Percentiles rank a stretch among this genome's conserved stretches.
These are phyloP conservation scores for Girardia tigrina DNA, from an alignment of 2,888 invertebrate genomes.

Conservation along the genomic window DNA sequence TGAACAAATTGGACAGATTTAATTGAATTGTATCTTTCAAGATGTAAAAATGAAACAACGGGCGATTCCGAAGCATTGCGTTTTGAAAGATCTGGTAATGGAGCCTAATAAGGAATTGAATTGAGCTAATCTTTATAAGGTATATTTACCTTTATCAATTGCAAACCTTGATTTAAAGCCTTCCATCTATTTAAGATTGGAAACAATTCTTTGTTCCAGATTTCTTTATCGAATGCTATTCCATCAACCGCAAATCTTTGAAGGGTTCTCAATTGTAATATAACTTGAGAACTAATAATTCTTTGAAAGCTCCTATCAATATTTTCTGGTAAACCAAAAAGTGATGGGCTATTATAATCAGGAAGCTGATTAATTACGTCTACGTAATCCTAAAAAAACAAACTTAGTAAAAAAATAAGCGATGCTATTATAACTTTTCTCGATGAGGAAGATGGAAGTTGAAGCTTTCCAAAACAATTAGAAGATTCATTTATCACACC, in stretches of 20 bases:
- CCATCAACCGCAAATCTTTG: constrained; percentile 51
- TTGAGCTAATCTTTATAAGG: too few species aligned
- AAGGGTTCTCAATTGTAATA: constrained; percentile 56
- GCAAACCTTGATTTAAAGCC: constrained; percentile 55
- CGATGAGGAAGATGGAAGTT: constrained; percentile 55
- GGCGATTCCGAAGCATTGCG: constrained; percentile 45
- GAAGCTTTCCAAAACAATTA: constrained; percentile 55
- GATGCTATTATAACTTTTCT: constrained; percentile 50
- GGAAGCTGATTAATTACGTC: constrained; percentile 59
- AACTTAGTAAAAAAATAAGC: constrained; percentile 21
- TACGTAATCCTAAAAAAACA: constrained; percentile 56
- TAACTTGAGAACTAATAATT: constrained; percentile 56
- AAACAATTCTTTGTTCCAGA: constrained; percentile 57
- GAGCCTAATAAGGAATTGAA: background rate
- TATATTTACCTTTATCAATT: constrained; percentile 47
- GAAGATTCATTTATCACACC: constrained; percentile 40
- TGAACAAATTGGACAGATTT: constrained; percentile 58
- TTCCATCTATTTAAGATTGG: constrained; percentile 70
- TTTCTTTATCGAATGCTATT: constrained; percentile 53
- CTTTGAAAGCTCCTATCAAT: constrained; percentile 71
- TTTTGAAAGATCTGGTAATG: background rate
- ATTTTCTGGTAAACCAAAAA: constrained; percentile 72
- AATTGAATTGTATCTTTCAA: constrained; percentile 58
- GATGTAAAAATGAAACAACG: constrained; percentile 56
- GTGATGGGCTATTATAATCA: constrained; percentile 61